These are phyloP conservation scores for Todus mexicanus DNA, from an alignment of 2,797 vertebrate genomes.

Conservation along the genomic window DNA sequence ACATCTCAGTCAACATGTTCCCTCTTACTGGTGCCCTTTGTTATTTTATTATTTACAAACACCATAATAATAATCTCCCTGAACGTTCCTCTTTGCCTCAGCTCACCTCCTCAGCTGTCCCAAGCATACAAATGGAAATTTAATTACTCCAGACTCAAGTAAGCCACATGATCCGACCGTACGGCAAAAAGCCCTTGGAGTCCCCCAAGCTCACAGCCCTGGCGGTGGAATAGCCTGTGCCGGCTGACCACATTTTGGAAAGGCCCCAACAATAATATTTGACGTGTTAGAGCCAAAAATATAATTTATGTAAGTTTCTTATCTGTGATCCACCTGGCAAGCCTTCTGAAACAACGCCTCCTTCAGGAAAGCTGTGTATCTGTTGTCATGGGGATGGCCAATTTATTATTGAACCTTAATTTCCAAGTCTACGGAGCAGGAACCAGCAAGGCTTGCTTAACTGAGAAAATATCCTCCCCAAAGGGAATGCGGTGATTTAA, in stretches of 20 bases:
- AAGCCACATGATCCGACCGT: neutral
- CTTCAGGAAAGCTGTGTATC: neutral
- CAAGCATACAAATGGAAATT: neutral
- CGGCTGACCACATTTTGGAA: neutral
- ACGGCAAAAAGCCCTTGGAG: neutral
- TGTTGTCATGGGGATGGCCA: neutral
- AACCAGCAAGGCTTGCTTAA: neutral
- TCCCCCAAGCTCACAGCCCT: neutral
- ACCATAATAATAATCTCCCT: neutral
- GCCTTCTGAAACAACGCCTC: neutral
- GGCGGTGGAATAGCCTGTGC: accelerated
- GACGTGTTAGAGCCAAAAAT: neutral
- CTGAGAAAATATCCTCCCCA: slow-evolving; percentile 3
- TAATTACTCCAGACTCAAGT: neutral
- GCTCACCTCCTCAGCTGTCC: slow-evolving; percentile 11
- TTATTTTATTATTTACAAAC: neutral
- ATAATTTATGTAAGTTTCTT: slow-evolving; percentile 4
- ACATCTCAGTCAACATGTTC: neutral
- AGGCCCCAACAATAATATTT: slow-evolving; percentile 35
- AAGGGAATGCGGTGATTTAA: neutral
- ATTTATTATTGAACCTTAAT: slow-evolving; percentile 17
- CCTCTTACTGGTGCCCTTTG: neutral
- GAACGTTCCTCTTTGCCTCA: neutral
- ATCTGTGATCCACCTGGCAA: slow-evolving; percentile 49
- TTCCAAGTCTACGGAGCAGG: neutral